phyloP scores from a whole-genome alignment of 2,888 invertebrate species.

The Sminthurinus aureus region DNA sequence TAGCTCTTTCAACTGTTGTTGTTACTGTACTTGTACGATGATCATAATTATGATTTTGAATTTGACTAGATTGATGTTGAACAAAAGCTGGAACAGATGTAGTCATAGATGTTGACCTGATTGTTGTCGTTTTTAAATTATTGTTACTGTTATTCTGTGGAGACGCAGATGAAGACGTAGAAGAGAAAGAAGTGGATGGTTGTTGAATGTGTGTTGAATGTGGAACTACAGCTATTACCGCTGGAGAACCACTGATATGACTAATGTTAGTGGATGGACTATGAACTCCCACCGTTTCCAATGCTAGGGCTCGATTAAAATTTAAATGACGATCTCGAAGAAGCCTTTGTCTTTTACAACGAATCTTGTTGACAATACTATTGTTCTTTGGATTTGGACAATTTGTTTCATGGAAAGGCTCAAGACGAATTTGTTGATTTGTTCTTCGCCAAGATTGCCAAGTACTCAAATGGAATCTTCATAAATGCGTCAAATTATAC shows the following conservation, averaged over 20 bases:
- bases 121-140: not conserved
- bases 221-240: not conserved
- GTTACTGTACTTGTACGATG: too few species aligned
- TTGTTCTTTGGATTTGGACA: not conserved
- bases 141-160: not conserved
- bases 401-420: conserved; percentile 16
- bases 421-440: conserved; percentile 49
- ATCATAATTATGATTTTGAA: too few species aligned
- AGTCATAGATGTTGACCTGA: not conserved
- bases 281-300: not conserved
- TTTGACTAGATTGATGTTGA: too few species aligned
- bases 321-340: not conserved
- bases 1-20: too few species aligned
- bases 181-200: too few species aligned
- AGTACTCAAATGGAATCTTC: conserved; percentile 54
- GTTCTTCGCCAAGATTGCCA: conserved; percentile 55
- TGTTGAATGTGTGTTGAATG: too few species aligned
- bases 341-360: not conserved
- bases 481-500: not conserved
- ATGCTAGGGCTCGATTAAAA: not conserved
- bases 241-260: not conserved
- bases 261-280: not conserved
- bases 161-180: too few species aligned
- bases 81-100: not conserved
- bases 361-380: not conserved